Base-by-base conservation (phyloP, 2,113 vertebrate species). In the Myxocyprinus asiaticus region DNA sequence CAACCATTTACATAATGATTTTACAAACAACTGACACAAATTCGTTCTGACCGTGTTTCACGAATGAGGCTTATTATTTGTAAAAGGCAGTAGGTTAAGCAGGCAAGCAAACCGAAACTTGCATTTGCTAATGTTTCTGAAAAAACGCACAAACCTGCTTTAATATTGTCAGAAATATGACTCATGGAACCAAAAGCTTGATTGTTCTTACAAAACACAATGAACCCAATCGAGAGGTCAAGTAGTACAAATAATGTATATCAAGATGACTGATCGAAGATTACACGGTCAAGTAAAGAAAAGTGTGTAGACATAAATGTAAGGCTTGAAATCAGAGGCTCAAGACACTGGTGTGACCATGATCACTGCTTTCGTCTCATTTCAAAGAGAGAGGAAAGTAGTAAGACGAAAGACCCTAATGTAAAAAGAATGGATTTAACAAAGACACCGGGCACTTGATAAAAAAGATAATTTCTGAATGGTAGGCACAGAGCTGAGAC, bases 401-500 rank as follows among this genome's bases (percentile, higher is more conserved):
- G n/a, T 9, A 17, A 12, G 4, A 14, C 11, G n/a, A 56, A 6
- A 56, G 55, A 6, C 14, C 9, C 4, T n/a, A 65, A 42, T 9
- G 47, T n/a, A 58, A n/a, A 9, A 50, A 9, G 10, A 4, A 48
- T 6, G 9, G 62, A 50, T 68, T 43, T 1, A 56, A 22, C 11
- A 47, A 22, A 45, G 71, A 53, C 61, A 14, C 4, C 8, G 47
- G 17, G 22, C 66, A 43, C 66, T 77, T 44, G 68, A 71, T 44
- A 42, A 69, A 53, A 3, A 53, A 55, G 70, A 43, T 45, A 0
- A 72, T 72, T 72, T 63, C 44, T 76, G 9, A 80, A 78, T 74
- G 82, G 48, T 53, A 90, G 90, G 88, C 88, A 90, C 89, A 76
- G 81, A 78, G 78, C 82, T 63, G 58, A 75, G 64, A 76, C 56